Base-by-base conservation (phyloP, 2,113 vertebrate genomes). In the Rhodinocichla rosea region DNA sequence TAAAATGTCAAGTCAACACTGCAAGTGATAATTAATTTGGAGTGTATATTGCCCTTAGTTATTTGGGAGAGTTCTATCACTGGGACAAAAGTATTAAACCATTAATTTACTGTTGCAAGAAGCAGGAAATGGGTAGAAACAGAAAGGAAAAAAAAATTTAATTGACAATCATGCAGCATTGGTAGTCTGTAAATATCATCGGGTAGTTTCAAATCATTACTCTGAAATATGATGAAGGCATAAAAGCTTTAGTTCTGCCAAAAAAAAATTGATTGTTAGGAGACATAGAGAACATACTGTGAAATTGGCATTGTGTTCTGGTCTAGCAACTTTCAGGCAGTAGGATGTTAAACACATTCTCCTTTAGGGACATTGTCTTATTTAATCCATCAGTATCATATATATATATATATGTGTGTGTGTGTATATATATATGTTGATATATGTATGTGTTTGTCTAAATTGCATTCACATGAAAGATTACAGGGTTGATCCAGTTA, bases 341-440 rank as follows among this genome's bases (percentile, higher is more conserved):
- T 33, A 60, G 16, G 37, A 49, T 28, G 10, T 23, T 52, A 47
- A 40, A 24, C 21, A 39, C 12, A 19, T 59, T 73, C 11, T 83
- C 27, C 10, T 88, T 76, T 79, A 55, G 26, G 1, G 7, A 44
- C 9, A 14, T 40, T 39, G 20, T 44, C 35, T 76, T 15, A 26
- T 75, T 81, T 74, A 45, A 64, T 32, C 30, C 47, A 13, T 63
- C 47, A 39, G 3, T 65, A 35, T 33, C 4, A 22, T 21, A 53
- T 17, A 6, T 15, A 9, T 33, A 11, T 6, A 49, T 18, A n/a
- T 1, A 24, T n/a, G n/a, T n/a, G n/a, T n/a, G n/a, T n/a, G 11
- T 30, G 11, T 7, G 7, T n/a, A 15, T 2, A 24, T 24, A 40
- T 7, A n/a, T 2, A 42, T 1, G 19, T 30, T 11, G 9, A 30